These are phyloP conservation scores for Melanitta fusca DNA, from an alignment of 2,797 vertebrate genomes.

Conservation along the genomic window DNA sequence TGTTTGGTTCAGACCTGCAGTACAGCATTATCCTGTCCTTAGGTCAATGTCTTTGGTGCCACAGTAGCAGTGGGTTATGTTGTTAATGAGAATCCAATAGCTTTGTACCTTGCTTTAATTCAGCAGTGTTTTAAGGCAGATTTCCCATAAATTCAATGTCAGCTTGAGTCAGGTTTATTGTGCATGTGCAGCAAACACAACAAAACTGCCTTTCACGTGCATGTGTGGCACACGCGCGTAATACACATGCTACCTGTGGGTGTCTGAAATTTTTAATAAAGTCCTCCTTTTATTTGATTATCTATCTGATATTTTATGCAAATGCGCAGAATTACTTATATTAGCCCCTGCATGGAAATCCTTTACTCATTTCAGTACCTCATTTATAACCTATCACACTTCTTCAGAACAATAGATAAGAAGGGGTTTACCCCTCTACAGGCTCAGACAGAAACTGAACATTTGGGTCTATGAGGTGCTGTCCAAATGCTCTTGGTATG, in stretches of 20 bases:
- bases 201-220: not conserved
- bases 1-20: not conserved
- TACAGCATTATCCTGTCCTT: not conserved
- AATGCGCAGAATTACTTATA: not conserved
- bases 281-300: not conserved
- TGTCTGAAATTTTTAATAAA: fast-evolving
- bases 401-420: fast-evolving
- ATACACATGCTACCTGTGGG: not conserved
- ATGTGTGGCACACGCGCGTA: not conserved
- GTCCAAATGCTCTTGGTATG: not conserved
- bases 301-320: not conserved
- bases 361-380: not conserved
- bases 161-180: not conserved
- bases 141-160: not conserved
- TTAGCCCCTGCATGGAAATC: not conserved
- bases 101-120: not conserved
- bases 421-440: not conserved
- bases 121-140: not conserved
- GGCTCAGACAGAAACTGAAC: not conserved
- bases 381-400: not conserved
- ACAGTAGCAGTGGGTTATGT: not conserved
- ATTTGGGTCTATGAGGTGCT: not conserved
- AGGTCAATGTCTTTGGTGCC: not conserved
- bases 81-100: not conserved
- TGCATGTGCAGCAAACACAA: not conserved